A percentile compares a stretch with the other conserved stretches of the same genome.
phyloP scores from a whole-genome alignment of 2,797 vertebrate genomes.

The Hypotaenidia philippensis region DNA sequence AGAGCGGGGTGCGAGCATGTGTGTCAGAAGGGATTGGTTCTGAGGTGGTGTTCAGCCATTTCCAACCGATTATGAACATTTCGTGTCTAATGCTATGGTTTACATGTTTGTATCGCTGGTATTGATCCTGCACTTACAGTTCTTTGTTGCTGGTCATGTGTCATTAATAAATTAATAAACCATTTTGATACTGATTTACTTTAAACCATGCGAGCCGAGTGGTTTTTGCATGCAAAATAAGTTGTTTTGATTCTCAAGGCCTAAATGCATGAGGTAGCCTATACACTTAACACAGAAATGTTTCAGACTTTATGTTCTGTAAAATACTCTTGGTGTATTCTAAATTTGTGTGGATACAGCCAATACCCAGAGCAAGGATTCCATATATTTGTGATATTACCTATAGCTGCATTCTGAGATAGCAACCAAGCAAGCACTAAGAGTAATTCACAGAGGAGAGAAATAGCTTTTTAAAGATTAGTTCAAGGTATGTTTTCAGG shows the following conservation, averaged over 20 bases:
- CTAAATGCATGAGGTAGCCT: background rate
- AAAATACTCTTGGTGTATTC: background rate
- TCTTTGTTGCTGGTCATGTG: background rate
- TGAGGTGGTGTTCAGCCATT: background rate
- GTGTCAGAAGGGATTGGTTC: background rate
- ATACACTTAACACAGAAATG: background rate
- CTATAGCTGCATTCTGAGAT: background rate
- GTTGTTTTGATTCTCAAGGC: background rate
- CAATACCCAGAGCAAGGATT: background rate
- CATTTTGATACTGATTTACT: background rate
- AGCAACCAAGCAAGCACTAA: background rate
- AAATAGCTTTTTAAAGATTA: background rate
- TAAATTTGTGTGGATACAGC: background rate
- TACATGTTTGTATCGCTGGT: background rate
- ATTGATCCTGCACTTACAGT: background rate
- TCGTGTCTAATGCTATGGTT: fast-evolving
- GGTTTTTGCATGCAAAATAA: background rate
- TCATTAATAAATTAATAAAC: background rate
- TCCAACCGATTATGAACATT: background rate
- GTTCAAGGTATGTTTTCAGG: background rate
- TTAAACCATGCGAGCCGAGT: background rate
- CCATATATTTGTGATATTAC: background rate
- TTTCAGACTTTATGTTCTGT: background rate
- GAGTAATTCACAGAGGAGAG: background rate
- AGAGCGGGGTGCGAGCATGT: background rate